These are phyloP conservation scores for Campylomormyrus numenius DNA, from an alignment of 2,113 vertebrate species.

Conservation along the genomic window DNA sequence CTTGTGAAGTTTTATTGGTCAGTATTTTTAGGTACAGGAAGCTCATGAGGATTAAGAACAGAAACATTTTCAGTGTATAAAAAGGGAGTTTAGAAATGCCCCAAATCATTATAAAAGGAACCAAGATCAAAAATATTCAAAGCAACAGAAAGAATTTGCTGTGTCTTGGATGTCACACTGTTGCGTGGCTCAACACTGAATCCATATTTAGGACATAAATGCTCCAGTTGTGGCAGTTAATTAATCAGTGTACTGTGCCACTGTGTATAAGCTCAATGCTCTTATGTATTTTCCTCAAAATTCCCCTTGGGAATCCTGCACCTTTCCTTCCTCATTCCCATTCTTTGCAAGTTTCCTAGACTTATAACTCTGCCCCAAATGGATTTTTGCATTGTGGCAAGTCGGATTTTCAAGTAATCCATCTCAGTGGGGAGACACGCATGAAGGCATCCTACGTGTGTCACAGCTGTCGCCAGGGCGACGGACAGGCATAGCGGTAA, in stretches of 20 bases:
- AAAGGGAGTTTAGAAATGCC: neutral
- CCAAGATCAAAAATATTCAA: neutral
- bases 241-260: neutral
- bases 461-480: slow-evolving; percentile 20
- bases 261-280: neutral
- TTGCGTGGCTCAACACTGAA: neutral
- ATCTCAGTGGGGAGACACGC: slow-evolving; percentile 17
- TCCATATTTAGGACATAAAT: neutral
- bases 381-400: slow-evolving; percentile 33
- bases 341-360: slow-evolving; percentile 29
- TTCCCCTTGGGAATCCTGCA: slow-evolving; percentile 14
- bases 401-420: slow-evolving; percentile 41
- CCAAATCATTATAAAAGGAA: neutral
- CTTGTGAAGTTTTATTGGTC: neutral
- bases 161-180: neutral
- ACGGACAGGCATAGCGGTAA: neutral
- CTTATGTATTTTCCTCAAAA: slow-evolving; percentile 13
- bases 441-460: slow-evolving; percentile 21
- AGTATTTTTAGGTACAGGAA: neutral
- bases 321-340: neutral
- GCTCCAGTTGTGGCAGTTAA: neutral
- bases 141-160: neutral
- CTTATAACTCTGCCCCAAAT: slow-evolving; percentile 31
- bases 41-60: neutral
- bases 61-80: neutral